Conservation (phyloP, 1,140 invertebrate genomes). For the Polypedilum pembai region DNA sequence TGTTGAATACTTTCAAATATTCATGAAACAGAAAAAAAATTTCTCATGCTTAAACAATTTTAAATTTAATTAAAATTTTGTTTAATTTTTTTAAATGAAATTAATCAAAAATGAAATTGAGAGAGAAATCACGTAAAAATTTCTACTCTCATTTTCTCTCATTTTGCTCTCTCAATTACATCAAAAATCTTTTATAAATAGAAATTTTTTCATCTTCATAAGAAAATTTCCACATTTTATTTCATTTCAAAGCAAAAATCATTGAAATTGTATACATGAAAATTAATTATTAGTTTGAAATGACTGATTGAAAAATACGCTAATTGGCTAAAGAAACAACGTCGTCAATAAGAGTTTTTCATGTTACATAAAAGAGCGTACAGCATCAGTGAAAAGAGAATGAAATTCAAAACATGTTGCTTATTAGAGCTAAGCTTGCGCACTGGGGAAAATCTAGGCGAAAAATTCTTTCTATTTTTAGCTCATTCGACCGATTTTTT, state of each 20-base stretch:
- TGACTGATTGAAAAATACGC: not conserved
- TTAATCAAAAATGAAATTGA: slow-evolving; percentile 39
- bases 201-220: not conserved
- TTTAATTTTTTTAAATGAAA: too few relatives aligned
- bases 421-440: not conserved
- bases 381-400: not conserved
- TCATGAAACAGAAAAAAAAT: too few relatives aligned
- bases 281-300: not conserved
- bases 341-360: not conserved
- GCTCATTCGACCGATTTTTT: not conserved
- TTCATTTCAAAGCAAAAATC: not conserved
- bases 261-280: too few relatives aligned
- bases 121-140: not conserved
- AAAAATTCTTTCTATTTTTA: slow-evolving; percentile 27
- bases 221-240: not conserved
- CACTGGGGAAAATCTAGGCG: slow-evolving; percentile 25
- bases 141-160: not conserved
- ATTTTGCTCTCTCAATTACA: too few relatives aligned
- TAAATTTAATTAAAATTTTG: too few relatives aligned
- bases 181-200: not conserved
- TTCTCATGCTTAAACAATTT: too few relatives aligned
- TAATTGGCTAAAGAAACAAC: not conserved
- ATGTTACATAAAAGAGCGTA: not conserved
- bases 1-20: too few relatives aligned
- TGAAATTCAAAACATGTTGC: not conserved